Conservation (phyloP, 2,888 invertebrate species). For the Clepsis dumicolana region DNA sequence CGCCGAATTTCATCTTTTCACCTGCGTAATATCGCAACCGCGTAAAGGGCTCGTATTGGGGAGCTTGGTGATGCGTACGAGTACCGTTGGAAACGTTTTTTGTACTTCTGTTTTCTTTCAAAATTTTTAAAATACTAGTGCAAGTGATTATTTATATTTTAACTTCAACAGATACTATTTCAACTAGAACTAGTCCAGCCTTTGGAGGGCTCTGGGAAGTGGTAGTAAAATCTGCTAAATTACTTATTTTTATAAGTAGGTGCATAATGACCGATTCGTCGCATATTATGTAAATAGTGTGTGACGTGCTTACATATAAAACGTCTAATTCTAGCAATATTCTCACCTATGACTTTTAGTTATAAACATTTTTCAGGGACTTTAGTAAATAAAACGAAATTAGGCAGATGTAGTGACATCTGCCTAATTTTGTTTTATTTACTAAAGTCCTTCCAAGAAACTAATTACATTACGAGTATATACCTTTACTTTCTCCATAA, state of each 20-base stretch:
- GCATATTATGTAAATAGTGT: too few species aligned
- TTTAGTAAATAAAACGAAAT: too few species aligned
- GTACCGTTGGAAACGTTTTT: constrained; percentile 7
- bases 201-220: not conserved
- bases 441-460: not conserved
- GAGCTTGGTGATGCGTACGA: not conserved
- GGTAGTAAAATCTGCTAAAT: not conserved
- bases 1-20: constrained; percentile 43
- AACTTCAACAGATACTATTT: not conserved
- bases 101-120: not conserved
- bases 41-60: constrained; percentile 17
- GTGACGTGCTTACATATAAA: too few species aligned
- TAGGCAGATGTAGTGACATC: too few species aligned
- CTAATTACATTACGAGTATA: too few species aligned
- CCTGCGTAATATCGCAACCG: constrained; percentile 42
- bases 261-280: too few species aligned
- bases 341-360: too few species aligned
- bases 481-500: not conserved
- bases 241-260: not conserved
- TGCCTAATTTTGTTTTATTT: not conserved
- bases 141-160: not conserved
- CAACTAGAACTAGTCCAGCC: not conserved
- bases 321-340: too few species aligned
- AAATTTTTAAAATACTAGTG: not conserved
- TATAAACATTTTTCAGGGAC: too few species aligned